Conservation (phyloP, 2,888 invertebrate species). For the Lasius fuliginosus region DNA sequence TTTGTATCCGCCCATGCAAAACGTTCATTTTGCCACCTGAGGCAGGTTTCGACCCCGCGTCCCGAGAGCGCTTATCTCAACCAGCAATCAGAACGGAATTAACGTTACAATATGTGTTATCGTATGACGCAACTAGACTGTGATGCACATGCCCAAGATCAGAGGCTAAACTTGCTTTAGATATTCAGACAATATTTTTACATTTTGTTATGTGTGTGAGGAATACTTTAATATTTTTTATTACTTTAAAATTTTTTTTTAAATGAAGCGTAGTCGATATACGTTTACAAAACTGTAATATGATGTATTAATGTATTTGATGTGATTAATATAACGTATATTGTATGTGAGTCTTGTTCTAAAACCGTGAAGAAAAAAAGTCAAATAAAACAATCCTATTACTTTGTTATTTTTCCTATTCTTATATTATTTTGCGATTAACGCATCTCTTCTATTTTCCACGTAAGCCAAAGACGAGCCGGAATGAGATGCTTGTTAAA, state of each 20-base stretch:
- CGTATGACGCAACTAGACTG: slow-evolving; percentile 34
- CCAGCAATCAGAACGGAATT: slow-evolving; percentile 37
- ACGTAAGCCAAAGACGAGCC: not conserved
- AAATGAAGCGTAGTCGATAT: not conserved
- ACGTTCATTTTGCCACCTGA: slow-evolving; percentile 53
- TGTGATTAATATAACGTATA: not conserved
- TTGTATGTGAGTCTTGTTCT: not conserved
- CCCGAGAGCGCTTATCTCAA: slow-evolving; percentile 8
- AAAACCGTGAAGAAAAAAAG: not conserved
- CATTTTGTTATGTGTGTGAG: not conserved
- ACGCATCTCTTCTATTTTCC: not conserved
- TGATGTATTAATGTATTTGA: not conserved
- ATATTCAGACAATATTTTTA: not conserved
- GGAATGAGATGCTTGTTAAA: slow-evolving; percentile 4
- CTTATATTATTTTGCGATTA: not conserved
- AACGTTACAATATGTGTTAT: slow-evolving; percentile 42
- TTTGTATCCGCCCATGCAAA: slow-evolving; percentile 31
- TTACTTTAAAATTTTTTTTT: not conserved
- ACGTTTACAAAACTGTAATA: not conserved
- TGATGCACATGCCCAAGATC: slow-evolving; percentile 7
- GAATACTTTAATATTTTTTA: not conserved
- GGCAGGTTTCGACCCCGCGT: slow-evolving; percentile 17
- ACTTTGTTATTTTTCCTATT: not conserved
- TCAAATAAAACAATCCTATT: not conserved
- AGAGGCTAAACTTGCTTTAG: not conserved